Evolutionary conservation across 2,797 vertebrate species (phyloP).

Genomic region (Lagodon rhomboides): DNA sequence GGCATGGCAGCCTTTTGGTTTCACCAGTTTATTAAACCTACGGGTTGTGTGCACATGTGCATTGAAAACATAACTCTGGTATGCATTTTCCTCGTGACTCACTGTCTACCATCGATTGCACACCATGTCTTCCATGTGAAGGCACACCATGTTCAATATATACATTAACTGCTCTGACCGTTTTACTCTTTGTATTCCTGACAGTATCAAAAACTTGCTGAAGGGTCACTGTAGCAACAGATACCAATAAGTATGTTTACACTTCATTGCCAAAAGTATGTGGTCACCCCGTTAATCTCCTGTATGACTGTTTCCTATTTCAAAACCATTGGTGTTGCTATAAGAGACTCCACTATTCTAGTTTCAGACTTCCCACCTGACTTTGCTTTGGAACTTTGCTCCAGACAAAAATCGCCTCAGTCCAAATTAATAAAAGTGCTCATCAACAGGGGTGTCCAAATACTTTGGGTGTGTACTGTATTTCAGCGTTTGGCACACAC

Average conservation of each 20-base stretch:
- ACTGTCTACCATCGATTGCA: slow-evolving; percentile 33
- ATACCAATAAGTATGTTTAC: neutral
- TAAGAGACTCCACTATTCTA: neutral
- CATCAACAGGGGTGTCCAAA: neutral
- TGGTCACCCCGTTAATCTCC: neutral
- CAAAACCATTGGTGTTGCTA: neutral
- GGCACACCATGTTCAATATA: slow-evolving; percentile 28
- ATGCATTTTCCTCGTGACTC: slow-evolving; percentile 21
- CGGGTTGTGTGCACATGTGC: slow-evolving; percentile 29
- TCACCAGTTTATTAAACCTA: slow-evolving; percentile 1
- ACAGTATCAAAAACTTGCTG: neutral
- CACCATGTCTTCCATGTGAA: too few species aligned
- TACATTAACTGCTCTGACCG: slow-evolving; percentile 9
- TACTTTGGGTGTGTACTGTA: neutral
- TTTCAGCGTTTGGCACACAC: slow-evolving; percentile 12
- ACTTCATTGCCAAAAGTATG: slow-evolving; percentile 1
- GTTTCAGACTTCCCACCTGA: neutral
- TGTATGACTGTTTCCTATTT: neutral
- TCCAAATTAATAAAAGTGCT: neutral
- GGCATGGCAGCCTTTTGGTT: slow-evolving; percentile 14
- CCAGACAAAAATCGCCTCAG: neutral
- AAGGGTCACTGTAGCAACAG: neutral
- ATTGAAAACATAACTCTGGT: slow-evolving; percentile 46
- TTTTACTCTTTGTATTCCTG: slow-evolving; percentile 14
- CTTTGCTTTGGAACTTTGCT: neutral